phyloP scores from a whole-genome alignment of 2,113 vertebrate genomes.

The Psammodynastes pulverulentus region DNA sequence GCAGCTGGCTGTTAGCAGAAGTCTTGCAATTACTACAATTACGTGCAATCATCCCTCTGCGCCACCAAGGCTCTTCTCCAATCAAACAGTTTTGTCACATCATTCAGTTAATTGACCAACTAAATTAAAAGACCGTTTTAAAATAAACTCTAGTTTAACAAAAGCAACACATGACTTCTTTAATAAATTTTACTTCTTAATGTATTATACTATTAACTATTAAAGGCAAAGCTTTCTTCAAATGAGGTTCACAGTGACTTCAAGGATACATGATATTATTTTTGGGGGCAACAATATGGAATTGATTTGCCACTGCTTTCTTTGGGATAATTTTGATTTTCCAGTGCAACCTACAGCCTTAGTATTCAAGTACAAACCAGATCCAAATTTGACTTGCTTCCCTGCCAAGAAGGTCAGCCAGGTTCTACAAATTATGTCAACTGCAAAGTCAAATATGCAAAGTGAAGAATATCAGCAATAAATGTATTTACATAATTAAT shows the following conservation, averaged over 20 bases:
- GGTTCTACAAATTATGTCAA: slow-evolving; percentile 3
- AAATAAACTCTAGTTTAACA: neutral
- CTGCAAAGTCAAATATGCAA: slow-evolving; percentile 30
- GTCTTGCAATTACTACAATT: no score
- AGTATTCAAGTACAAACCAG: neutral
- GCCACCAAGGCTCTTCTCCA: no score
- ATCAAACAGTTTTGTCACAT: neutral
- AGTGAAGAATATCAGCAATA: slow-evolving; percentile 4
- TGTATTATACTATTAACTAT: neutral
- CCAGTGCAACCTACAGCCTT: neutral
- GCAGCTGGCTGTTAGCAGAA: no score
- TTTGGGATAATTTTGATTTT: neutral
- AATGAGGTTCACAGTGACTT: neutral
- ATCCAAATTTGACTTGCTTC: neutral
- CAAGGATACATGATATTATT: neutral
- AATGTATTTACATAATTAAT: neutral
- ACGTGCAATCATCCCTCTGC: no score
- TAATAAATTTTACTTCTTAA: neutral
- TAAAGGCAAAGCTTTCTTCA: neutral
- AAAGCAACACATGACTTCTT: neutral
- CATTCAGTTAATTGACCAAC: neutral
- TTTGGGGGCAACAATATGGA: neutral
- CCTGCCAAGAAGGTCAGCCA: neutral
- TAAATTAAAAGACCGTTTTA: neutral
- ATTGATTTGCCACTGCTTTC: neutral